Evolutionary conservation across 2,113 vertebrate genomes (phyloP).

Genomic region (Anguilla rostrata): DNA sequence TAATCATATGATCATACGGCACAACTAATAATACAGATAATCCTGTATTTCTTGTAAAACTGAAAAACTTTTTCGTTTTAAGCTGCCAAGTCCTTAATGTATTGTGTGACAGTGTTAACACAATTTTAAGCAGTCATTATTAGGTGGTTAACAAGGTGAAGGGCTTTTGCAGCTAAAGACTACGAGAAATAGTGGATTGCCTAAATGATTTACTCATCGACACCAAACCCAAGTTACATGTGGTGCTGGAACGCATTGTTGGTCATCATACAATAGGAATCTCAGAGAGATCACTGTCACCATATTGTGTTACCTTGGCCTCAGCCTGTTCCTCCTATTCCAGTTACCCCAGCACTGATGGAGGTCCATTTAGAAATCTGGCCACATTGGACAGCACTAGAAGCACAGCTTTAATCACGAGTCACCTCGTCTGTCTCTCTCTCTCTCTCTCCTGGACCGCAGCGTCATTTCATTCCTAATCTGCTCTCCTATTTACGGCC

Average conservation of each 20-base stretch:
- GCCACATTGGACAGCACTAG: neutral
- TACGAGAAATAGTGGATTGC: too few relatives aligned
- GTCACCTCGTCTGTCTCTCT: neutral
- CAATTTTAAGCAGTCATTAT: too few relatives aligned
- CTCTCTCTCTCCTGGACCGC: neutral
- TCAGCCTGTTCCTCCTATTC: neutral
- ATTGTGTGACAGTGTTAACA: too few relatives aligned
- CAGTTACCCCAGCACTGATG: neutral
- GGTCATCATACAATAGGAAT: neutral
- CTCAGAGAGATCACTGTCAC: neutral
- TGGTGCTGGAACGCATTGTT: neutral
- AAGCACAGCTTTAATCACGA: neutral
- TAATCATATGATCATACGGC: too few relatives aligned
- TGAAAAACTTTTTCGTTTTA: too few relatives aligned
- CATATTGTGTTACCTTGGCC: neutral
- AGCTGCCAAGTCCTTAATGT: too few relatives aligned
- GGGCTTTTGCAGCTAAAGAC: too few relatives aligned
- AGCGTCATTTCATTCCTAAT: neutral
- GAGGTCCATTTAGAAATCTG: neutral
- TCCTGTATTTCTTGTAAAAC: too few relatives aligned
- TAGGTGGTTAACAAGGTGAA: too few relatives aligned
- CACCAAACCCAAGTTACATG: neutral
- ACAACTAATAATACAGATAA: too few relatives aligned
- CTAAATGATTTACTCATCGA: too few relatives aligned
- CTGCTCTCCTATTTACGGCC: conserved; percentile 3